Evolutionary conservation across 2,888 invertebrate species (phyloP).

Genomic region (Nymphalis urticae): DNA sequence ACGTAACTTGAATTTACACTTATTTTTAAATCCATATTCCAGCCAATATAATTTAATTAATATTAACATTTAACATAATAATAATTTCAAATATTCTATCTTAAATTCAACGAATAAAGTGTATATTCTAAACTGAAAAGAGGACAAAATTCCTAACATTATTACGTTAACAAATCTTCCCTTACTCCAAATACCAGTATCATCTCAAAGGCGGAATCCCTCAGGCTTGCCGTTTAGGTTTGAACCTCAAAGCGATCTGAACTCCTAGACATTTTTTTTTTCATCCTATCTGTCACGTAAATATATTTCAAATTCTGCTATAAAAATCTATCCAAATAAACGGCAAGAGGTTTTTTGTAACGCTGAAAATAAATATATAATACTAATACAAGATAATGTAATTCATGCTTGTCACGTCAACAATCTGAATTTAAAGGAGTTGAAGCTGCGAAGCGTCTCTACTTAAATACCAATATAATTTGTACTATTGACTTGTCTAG

Average conservation of each 20-base stretch:
- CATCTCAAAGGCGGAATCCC: slow-evolving; percentile 10
- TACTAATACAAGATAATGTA: too few relatives aligned
- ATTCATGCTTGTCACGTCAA: too few relatives aligned
- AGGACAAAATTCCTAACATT: slow-evolving; percentile 6
- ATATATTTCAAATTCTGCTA: slow-evolving; percentile 9
- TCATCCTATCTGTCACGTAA: not conserved
- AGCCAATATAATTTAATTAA: too few relatives aligned
- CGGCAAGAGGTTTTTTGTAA: not conserved
- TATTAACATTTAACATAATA: too few relatives aligned
- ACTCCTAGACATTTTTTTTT: slow-evolving; percentile 9
- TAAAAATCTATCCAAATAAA: not conserved
- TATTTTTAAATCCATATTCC: too few relatives aligned
- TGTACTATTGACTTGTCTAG: too few relatives aligned
- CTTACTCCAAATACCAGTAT: slow-evolving; percentile 5
- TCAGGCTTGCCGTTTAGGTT: slow-evolving; percentile 12
- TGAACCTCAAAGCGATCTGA: slow-evolving; percentile 19
- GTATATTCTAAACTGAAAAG: not conserved
- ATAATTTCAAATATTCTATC: too few relatives aligned
- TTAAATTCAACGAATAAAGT: not conserved
- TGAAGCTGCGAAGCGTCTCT: too few relatives aligned
- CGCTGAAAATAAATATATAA: too few relatives aligned
- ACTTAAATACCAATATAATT: too few relatives aligned
- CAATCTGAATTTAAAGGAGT: too few relatives aligned
- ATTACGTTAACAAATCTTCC: slow-evolving; percentile 15
- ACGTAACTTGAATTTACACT: not conserved